Conservation (phyloP, 2,888 invertebrate species). For the Isotomurus palustris region DNA sequence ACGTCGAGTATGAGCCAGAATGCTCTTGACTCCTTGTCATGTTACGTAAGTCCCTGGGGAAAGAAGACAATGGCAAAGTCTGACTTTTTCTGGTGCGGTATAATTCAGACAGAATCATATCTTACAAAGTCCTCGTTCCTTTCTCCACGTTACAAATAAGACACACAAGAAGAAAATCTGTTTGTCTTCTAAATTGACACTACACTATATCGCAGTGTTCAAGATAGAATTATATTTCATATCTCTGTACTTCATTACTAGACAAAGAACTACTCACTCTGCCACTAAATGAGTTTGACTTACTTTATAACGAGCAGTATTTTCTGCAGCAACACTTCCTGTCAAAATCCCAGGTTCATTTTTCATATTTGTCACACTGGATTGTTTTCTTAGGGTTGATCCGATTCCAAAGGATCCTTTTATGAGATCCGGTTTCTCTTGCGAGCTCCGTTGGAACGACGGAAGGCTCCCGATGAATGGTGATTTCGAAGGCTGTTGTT, state of each 20-base stretch:
- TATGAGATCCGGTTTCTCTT: conserved; percentile 74
- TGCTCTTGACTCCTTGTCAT: background rate
- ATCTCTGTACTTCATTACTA: no score
- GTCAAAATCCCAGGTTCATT: conserved; percentile 54
- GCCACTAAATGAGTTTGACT: conserved; percentile 37
- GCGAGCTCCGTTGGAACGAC: conserved; percentile 26
- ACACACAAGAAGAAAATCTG: no score
- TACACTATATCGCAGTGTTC: no score
- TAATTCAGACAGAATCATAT: no score
- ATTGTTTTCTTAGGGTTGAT: conserved; percentile 59
- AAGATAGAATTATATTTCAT: no score
- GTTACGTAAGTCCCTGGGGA: background rate
- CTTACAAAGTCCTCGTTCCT: no score
- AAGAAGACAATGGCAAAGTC: background rate
- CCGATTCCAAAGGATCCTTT: conserved; percentile 63
- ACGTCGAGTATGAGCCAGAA: no score
- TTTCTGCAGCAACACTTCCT: conserved; percentile 53
- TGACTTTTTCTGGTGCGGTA: no score
- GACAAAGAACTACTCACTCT: background rate
- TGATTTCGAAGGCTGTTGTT: conserved; percentile 27
- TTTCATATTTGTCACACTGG: conserved; percentile 49
- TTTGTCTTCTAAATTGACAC: no score
- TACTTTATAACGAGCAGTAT: conserved; percentile 78
- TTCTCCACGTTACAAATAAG: no score
- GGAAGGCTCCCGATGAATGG: conserved; percentile 33